Conservation (phyloP, 2,888 invertebrate genomes). For the Lasius platythorax region DNA sequence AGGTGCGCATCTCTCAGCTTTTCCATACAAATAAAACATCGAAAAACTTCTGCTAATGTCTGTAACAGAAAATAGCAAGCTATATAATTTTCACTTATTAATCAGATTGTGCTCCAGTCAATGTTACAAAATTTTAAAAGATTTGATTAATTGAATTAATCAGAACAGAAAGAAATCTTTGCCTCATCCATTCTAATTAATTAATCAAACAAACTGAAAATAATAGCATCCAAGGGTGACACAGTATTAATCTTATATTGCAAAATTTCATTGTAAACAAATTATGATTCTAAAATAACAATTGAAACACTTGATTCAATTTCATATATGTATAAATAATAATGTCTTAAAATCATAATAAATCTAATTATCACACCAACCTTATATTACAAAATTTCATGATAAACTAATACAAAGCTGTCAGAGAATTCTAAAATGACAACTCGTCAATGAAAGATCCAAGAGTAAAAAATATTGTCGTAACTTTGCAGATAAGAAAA, state of each 20-base stretch:
- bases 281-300: neutral
- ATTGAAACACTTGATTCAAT: neutral
- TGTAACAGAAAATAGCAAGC: conserved; percentile 81
- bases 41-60: conserved; percentile 96
- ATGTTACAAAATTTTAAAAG: neutral
- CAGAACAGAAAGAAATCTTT: neutral
- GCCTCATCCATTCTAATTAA: neutral
- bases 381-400: neutral
- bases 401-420: neutral
- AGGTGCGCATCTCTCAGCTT: conserved; percentile 96
- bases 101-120: neutral
- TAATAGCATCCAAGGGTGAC: neutral
- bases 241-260: neutral
- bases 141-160: neutral
- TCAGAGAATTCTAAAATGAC: neutral
- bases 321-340: too few species aligned
- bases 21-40: conserved; percentile 99
- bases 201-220: neutral
- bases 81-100: neutral
- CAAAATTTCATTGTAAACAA: neutral
- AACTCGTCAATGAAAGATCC: neutral
- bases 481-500: neutral
- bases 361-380: neutral
- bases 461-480: neutral
- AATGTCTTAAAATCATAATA: neutral